Conservation (phyloP, 2,888 invertebrate species). For the Mimumesa dahlbomi region DNA sequence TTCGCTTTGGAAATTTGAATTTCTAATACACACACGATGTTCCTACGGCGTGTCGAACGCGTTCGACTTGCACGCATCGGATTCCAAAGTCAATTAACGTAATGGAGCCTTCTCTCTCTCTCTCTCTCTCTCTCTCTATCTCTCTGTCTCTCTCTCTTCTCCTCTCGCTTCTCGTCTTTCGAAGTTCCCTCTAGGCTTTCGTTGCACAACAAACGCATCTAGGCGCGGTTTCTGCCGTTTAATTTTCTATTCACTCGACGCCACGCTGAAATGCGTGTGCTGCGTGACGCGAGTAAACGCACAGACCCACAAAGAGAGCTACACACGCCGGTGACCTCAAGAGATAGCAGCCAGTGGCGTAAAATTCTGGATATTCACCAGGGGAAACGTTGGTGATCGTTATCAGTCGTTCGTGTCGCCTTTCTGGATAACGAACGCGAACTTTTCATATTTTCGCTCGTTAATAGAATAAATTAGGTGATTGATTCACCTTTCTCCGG, state of each 20-base stretch:
- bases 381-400: too few species aligned
- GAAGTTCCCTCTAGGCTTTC: conserved; percentile 30
- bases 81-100: conserved; percentile 66
- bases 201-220: conserved; percentile 70
- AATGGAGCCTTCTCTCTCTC: conserved; percentile 51
- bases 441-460: too few species aligned
- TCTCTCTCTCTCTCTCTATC: not conserved
- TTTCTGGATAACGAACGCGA: too few species aligned
- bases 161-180: not conserved
- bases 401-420: too few species aligned
- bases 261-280: conserved; percentile 34
- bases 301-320: conserved; percentile 21
- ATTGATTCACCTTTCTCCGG: too few species aligned
- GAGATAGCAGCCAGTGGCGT: too few species aligned
- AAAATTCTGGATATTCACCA: too few species aligned
- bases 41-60: not conserved
- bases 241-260: conserved; percentile 64
- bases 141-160: not conserved
- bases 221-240: conserved; percentile 70
- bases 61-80: conserved; percentile 37
- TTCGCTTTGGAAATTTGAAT: not conserved
- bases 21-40: too few species aligned
- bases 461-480: too few species aligned
- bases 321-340: too few species aligned
- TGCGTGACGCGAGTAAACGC: conserved; percentile 36